Base-by-base conservation (phyloP, 1,140 invertebrate species). In the Brachionus rotundiformis region DNA sequence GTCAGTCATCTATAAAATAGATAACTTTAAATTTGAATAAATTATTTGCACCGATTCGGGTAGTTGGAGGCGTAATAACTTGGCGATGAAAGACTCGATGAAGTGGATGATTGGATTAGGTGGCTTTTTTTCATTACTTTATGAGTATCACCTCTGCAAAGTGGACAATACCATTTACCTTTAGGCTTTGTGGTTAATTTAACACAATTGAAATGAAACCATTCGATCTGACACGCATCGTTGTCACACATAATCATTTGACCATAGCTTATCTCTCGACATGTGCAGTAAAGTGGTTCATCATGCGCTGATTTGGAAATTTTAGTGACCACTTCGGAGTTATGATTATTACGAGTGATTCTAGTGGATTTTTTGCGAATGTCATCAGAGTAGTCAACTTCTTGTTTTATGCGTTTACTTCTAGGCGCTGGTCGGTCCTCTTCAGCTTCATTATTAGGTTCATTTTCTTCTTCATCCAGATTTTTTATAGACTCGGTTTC, bases 161-260 rank as follows among this genome's bases (percentile, higher is more conserved):
- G 85, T 6, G 87, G 86, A 85, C 88, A 89, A 83, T 84, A 89
- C 88, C 88, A 89, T 83, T 87, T 88, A 19, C 88, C 88, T 82
- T 88, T 88, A 54, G 88, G 88, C 77, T 88, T 88, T 36, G 82
- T 85, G 3, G 85, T 85, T 16, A 89, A 85, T 81, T 84, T 85
- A 36, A 89, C 88, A 85, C 88, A 89, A 59, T 86, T 85, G 84
- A 88, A 89, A 84, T 89, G 88, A 83, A 88, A 89, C 88, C 88
- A 89, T 83, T 89, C 87, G 36, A 88, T 87, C 47, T 84, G 83
- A 85, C 88, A 89, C 25, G 68, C 81, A 33, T 59, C 39, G 65
- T 75, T 75, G 49, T 82, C 81, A 23, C 81, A 82, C 29, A 76
- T 27, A 31, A 82, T 82, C 81, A 82, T 82, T 75, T 41, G 68